A percentile compares a stretch with the other conserved stretches of the same genome.
Conservation (phyloP, 2,113 vertebrate species). For the Semnopithecus entellus region DNA sequence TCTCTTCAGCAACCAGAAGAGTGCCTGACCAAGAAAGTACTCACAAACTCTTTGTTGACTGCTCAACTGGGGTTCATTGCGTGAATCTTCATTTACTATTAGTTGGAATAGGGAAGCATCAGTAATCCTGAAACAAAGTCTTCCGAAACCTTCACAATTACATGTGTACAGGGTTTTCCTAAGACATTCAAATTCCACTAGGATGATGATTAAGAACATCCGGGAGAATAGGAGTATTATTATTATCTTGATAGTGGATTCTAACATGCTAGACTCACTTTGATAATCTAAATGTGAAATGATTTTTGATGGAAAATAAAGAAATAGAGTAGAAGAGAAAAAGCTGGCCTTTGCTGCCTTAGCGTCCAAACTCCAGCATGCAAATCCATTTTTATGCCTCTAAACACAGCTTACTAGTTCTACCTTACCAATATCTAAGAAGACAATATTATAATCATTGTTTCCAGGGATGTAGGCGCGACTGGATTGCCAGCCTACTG, state of each 20-base stretch:
- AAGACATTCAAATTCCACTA: slow-evolving; percentile 5
- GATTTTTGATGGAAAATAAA: background rate
- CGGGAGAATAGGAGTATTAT: background rate
- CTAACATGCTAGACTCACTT: background rate
- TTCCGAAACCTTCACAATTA: background rate
- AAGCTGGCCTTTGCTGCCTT: background rate
- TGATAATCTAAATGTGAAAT: background rate
- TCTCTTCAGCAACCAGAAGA: background rate
- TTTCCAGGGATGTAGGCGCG: background rate
- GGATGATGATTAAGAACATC: background rate
- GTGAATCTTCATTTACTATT: slow-evolving; percentile 11
- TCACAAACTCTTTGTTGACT: background rate
- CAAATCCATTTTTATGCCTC: background rate
- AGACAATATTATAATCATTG: background rate
- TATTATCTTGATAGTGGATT: background rate
- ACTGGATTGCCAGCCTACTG: background rate
- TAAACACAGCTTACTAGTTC: background rate
- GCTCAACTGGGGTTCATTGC: background rate
- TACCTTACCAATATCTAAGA: background rate
- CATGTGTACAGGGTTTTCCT: background rate
- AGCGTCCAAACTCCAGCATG: background rate
- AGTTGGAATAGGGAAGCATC: background rate
- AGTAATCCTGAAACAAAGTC: background rate
- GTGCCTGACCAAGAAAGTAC: background rate
- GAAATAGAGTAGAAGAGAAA: background rate